A percentile compares a stretch with the other conserved stretches of the same genome.
Conservation (phyloP, 1,140 invertebrate genomes). For the Akabosia matsudoensis region DNA sequence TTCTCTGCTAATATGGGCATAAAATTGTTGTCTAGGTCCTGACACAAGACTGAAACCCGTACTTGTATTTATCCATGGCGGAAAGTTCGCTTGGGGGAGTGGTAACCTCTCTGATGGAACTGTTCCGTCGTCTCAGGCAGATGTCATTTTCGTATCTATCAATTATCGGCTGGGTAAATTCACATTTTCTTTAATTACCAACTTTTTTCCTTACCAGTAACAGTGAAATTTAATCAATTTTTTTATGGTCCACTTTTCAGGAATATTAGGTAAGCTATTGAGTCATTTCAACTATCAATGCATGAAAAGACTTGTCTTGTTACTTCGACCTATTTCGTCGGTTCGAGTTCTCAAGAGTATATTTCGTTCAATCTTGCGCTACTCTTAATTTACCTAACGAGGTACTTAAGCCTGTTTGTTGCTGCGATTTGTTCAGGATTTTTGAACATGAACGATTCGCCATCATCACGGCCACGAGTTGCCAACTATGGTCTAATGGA, state of each 20-base stretch:
- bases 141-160: slow-evolving; percentile 88
- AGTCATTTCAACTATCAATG: neutral
- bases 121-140: slow-evolving; percentile 80
- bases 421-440: too few species aligned
- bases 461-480: slow-evolving; percentile 71
- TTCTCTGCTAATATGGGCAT: neutral
- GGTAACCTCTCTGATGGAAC: slow-evolving; percentile 92
- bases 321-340: too few species aligned
- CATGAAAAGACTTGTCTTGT: neutral
- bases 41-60: slow-evolving; percentile 66
- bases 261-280: neutral
- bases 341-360: too few species aligned
- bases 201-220: neutral
- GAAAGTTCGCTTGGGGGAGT: slow-evolving; percentile 91
- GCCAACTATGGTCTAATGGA: slow-evolving; percentile 93
- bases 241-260: neutral
- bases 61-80: slow-evolving; percentile 87
- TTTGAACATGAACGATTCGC: slow-evolving; percentile 77
- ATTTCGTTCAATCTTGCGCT: too few species aligned
- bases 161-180: slow-evolving; percentile 91
- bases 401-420: too few species aligned
- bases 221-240: neutral
- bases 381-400: too few species aligned
- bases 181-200: slow-evolving; percentile 33
- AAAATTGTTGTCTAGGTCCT: neutral